phyloP scores from a whole-genome alignment of 2,888 invertebrate species.

The Lydus trimaculatus region DNA sequence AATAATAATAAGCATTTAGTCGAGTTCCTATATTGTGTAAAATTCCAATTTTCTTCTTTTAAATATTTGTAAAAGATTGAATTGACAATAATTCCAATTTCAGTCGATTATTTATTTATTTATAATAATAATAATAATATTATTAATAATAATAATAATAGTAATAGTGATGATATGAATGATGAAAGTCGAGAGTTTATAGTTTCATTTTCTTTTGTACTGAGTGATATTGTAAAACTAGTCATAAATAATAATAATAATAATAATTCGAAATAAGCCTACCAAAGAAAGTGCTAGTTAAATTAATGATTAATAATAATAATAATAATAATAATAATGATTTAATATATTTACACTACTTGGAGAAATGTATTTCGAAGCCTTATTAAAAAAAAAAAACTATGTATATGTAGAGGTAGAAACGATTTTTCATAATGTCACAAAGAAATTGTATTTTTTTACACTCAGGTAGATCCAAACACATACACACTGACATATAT shows the following conservation, averaged over 20 bases:
- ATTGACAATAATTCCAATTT: conserved; percentile 39
- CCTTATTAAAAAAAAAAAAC: too few relatives aligned
- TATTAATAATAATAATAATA: background rate
- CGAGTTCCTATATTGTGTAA: conserved; percentile 35
- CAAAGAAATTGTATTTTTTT: conserved; percentile 54
- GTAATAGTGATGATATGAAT: conserved; percentile 12
- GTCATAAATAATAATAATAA: conserved; percentile 45
- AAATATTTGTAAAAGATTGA: conserved; percentile 26
- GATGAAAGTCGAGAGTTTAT: conserved; percentile 23
- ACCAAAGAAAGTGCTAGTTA: conserved; percentile 57
- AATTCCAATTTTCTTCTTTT: conserved; percentile 21
- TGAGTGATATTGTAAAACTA: conserved; percentile 57
- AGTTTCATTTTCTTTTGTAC: conserved; percentile 34
- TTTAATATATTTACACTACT: conserved; percentile 26
- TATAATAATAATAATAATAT: background rate
- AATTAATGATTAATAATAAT: conserved; percentile 30
- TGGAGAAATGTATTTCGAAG: conserved; percentile 29
- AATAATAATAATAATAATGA: conserved; percentile 6
- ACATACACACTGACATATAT: too few relatives aligned
- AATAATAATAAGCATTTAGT: conserved; percentile 23
- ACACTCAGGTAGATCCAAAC: conserved; percentile 52
- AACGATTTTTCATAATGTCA: conserved; percentile 38
- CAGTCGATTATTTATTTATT: conserved; percentile 19
- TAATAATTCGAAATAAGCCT: conserved; percentile 45
- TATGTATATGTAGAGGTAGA: too few relatives aligned